These are phyloP conservation scores for Drosophila tropicalis DNA, from an alignment of 1,140 invertebrate species.

Conservation along the genomic window DNA sequence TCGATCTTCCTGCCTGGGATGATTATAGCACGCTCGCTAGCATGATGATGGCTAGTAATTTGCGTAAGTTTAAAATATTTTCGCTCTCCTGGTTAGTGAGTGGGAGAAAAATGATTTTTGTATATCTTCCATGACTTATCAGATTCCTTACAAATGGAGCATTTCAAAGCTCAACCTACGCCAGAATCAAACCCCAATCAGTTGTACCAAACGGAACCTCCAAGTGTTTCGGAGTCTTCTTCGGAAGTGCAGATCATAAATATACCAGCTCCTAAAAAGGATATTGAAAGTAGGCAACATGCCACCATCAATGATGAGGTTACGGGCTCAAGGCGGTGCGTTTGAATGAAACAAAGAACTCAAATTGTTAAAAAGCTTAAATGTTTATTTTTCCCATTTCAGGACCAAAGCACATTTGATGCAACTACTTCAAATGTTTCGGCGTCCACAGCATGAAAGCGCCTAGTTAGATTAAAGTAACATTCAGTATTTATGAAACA, in stretches of 20 bases:
- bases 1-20: slow-evolving; percentile 52
- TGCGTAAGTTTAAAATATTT: slow-evolving; percentile 33
- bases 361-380: not conserved
- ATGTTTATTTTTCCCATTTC: not conserved
- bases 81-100: no score
- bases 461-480: slow-evolving; percentile 8
- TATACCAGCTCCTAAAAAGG: slow-evolving; percentile 44
- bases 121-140: not conserved
- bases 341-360: not conserved
- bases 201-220: slow-evolving; percentile 34
- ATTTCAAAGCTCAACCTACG: slow-evolving; percentile 21
- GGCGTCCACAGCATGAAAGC: slow-evolving; percentile 30
- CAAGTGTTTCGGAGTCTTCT: slow-evolving; percentile 8
- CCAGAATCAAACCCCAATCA: slow-evolving; percentile 23
- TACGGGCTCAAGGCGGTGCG: slow-evolving; percentile 41
- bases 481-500: not conserved
- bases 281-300: slow-evolving; percentile 62
- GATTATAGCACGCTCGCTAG: slow-evolving; percentile 45
- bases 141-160: slow-evolving; percentile 34
- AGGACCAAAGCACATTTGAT: slow-evolving; percentile 57
- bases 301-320: slow-evolving; percentile 12
- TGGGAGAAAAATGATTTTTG: not conserved
- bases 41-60: slow-evolving; percentile 44
- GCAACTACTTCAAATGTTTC: slow-evolving; percentile 57
- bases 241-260: slow-evolving; percentile 22